phyloP scores from a whole-genome alignment of 2,797 vertebrate species.

The Ataeniobius toweri region DNA sequence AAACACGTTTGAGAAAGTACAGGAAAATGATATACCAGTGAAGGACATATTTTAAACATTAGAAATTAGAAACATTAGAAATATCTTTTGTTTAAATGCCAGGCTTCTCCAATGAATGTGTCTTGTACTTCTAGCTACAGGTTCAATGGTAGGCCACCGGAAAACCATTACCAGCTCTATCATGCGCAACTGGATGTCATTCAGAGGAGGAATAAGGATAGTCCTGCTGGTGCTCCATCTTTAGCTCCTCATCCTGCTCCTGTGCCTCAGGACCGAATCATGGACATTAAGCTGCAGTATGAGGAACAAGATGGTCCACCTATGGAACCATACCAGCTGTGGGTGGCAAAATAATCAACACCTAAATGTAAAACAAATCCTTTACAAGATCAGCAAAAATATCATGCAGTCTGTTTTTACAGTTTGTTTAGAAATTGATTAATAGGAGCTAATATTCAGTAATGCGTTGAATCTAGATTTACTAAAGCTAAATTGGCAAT shows the following conservation, averaged over 20 bases:
- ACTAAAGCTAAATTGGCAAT: not conserved
- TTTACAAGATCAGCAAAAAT: not conserved
- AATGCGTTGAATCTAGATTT: not conserved
- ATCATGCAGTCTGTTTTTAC: not conserved
- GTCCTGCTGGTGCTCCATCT: conserved; percentile 25
- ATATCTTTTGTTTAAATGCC: not conserved
- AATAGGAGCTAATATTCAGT: not conserved
- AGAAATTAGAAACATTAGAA: not conserved
- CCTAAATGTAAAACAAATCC: not conserved
- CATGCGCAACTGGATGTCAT: conserved; percentile 79
- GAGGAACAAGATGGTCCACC: conserved; percentile 42
- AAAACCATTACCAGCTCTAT: conserved; percentile 75
- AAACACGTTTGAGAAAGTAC: not conserved
- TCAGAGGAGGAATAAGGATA: conserved; percentile 58
- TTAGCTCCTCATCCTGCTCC: conserved; percentile 10
- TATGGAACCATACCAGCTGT: conserved; percentile 78
- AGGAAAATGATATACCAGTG: too few species aligned
- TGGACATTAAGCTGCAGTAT: conserved; percentile 43
- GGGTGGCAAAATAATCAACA: conserved; percentile 41
- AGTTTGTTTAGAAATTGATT: not conserved
- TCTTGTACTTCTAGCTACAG: conserved; percentile 16
- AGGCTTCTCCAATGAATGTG: not conserved
- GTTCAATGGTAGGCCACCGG: conserved; percentile 22
- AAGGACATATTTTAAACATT: not conserved
- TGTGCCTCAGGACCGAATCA: conserved; percentile 28